Base-by-base conservation (phyloP, 2,113 vertebrate genomes). In the Vanacampus margaritifer region DNA sequence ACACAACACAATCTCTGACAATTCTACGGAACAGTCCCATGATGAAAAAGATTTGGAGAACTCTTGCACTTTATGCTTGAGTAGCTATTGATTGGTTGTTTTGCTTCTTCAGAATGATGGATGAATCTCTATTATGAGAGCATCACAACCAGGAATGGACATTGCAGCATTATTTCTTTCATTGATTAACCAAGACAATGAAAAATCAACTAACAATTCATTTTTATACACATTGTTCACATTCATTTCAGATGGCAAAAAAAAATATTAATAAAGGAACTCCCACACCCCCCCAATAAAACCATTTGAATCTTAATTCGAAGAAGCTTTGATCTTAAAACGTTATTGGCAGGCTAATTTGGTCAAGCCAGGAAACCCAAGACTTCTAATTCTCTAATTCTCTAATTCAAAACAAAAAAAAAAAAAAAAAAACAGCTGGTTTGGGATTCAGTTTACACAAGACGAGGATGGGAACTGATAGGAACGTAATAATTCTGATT, bases 81-180 rank as follows among this genome's bases (percentile, higher is more conserved):
- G 39, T 43, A 62, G 60, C 6, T 26, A 62, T 62, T 43, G 39
- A 62, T 62, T 62, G 43, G 60, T 62, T 62, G 39, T 10, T 41
- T 62, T 62, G 26, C 54, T 57, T 41, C 24, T 16, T 45, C 37
- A 62, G 37, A 17, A 16, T 62, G 39, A 62, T 43, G 14, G 39
- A 62, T 43, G 39, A 62, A 13, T 62, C 59, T 13, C 59, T 13
- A 24, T 24, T 14, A 13, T 28, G 37, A 6, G 58, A 39, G 58
- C 58, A 9, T 60, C 58, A 23, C 36, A 41, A 41, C 32, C 5
- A 21, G 6, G 23, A 39, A 24, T 19, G 60, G 39, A 24, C 60
- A 43, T 26, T 43, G 37, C 60, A 60, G n/a, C 32, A 37, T 19
- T n/a, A n/a, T 59, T 59, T 37, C 58, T 37, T 39, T 61, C 21